A percentile compares a stretch with the other conserved stretches of the same genome.
Evolutionary conservation across 2,797 vertebrate genomes (phyloP).

Genomic region (Syndactyla subalaris): DNA sequence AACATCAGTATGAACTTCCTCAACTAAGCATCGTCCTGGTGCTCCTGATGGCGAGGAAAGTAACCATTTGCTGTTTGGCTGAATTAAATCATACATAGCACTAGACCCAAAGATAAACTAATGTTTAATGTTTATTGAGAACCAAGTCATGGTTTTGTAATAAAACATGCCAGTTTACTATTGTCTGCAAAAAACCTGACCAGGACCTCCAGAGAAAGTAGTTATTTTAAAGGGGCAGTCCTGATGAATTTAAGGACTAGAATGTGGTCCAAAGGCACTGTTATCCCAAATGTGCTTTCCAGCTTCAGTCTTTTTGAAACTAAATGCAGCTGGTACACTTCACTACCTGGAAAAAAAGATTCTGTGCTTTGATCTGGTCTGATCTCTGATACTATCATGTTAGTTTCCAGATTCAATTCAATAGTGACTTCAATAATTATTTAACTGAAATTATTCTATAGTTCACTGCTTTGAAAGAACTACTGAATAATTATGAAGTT

Average conservation of each 20-base stretch:
- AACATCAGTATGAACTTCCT: neutral
- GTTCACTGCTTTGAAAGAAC: neutral
- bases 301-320: neutral
- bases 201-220: neutral
- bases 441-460: neutral
- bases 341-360: neutral
- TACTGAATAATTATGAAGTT: neutral
- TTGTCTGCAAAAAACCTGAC: neutral
- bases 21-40: neutral
- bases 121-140: neutral
- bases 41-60: neutral
- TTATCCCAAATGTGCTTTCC: neutral
- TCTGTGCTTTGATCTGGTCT: neutral
- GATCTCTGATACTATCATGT: neutral
- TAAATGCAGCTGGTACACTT: neutral
- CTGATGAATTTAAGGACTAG: neutral
- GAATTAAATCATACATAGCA: accelerated
- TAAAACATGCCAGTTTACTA: neutral
- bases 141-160: neutral
- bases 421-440: neutral
- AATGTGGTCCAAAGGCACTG: neutral
- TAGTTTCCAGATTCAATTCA: neutral
- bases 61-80: neutral
- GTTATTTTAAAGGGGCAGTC: neutral
- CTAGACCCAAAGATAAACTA: neutral